phyloP scores from a whole-genome alignment of 2,797 vertebrate species.

The Amazona finschi region DNA sequence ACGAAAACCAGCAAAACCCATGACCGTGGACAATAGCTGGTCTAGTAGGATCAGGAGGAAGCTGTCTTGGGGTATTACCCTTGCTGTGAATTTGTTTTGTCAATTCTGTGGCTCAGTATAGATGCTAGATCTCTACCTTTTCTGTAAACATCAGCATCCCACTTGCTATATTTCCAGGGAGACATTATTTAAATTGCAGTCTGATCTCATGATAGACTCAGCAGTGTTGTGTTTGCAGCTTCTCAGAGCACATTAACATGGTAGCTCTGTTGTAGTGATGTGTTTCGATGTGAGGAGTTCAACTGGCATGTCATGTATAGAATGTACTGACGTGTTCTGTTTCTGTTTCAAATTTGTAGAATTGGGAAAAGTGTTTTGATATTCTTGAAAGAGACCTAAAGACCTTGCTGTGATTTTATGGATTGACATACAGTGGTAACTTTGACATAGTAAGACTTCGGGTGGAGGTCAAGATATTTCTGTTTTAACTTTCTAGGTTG shows the following conservation, averaged over 20 bases:
- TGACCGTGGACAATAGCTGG: not conserved
- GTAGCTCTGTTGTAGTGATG: not conserved
- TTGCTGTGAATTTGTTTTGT: not conserved
- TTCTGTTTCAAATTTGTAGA: not conserved
- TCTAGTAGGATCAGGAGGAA: not conserved
- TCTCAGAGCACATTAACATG: not conserved
- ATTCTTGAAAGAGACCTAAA: not conserved
- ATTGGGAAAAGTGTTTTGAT: not conserved
- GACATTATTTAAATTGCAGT: not conserved
- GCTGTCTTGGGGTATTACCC: not conserved
- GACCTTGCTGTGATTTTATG: not conserved
- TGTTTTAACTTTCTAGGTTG: not conserved
- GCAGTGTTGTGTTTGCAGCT: not conserved
- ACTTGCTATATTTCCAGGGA: not conserved
- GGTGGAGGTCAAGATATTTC: not conserved
- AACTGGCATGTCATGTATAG: not conserved
- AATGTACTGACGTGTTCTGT: not conserved
- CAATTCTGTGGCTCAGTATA: fast-evolving
- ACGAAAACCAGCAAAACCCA: not conserved
- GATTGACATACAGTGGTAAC: not conserved
- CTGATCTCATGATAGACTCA: not conserved
- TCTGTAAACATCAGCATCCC: not conserved
- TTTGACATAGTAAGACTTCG: not conserved
- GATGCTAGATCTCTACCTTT: not conserved
- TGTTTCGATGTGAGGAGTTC: not conserved